A percentile compares a stretch with the other conserved stretches of the same genome.
Evolutionary conservation across 2,113 vertebrate species (phyloP).

Genomic region (Rhombomys opimus): DNA sequence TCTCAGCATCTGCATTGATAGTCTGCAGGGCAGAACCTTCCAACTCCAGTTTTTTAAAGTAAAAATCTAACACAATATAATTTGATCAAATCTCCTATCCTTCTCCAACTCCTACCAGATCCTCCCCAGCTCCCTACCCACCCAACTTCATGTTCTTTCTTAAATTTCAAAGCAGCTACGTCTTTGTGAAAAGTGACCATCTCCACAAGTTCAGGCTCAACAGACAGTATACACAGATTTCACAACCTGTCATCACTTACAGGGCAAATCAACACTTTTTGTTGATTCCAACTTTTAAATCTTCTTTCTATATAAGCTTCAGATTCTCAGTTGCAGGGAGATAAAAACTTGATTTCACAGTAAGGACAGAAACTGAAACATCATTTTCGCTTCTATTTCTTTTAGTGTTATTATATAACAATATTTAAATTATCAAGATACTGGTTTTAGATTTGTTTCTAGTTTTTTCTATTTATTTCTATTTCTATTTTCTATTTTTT

Average conservation of each 20-base stretch:
- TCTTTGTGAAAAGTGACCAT: neutral
- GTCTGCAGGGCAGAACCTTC: no score
- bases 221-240: neutral
- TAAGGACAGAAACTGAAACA: slow-evolving; percentile 19
- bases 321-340: neutral
- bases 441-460: neutral
- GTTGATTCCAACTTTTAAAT: neutral
- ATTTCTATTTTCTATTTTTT: neutral
- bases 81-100: neutral
- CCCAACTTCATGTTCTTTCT: neutral
- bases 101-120: neutral
- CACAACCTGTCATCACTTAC: neutral
- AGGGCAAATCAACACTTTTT: neutral
- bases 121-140: neutral
- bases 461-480: neutral
- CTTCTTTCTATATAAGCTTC: neutral
- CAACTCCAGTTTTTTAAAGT: neutral
- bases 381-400: neutral
- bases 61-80: neutral
- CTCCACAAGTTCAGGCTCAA: neutral
- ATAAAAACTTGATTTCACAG: neutral
- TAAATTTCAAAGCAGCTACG: neutral
- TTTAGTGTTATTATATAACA: neutral
- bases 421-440: neutral
- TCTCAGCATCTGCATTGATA: no score